These are phyloP conservation scores for Antennarius striatus DNA, from an alignment of 2,113 vertebrate species.

Conservation along the genomic window DNA sequence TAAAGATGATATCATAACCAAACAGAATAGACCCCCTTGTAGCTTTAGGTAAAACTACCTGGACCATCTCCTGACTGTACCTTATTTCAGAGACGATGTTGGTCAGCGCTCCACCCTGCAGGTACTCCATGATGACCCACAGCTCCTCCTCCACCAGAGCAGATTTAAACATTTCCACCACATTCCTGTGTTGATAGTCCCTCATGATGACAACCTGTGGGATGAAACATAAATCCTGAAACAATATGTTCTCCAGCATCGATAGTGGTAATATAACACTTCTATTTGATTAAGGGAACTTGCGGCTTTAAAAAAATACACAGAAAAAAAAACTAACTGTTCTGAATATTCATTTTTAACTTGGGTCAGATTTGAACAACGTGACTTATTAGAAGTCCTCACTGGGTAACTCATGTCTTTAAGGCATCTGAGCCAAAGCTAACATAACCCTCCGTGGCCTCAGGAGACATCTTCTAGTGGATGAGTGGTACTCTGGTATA, in stretches of 20 bases:
- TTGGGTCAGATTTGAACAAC: not conserved
- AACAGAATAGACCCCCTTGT: not conserved
- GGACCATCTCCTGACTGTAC: constrained; percentile 64
- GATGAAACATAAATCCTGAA: constrained; percentile 18
- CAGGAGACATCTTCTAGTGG: not conserved
- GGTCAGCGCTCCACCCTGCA: constrained; percentile 96
- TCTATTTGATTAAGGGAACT: no score
- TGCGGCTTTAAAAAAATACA: no score
- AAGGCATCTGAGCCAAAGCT: not conserved
- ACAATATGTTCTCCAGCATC: not conserved
- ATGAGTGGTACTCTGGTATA: not conserved
- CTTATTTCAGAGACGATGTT: constrained; percentile 98
- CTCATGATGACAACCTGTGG: constrained; percentile 98
- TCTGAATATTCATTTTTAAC: not conserved
- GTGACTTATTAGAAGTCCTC: not conserved
- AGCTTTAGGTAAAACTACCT: not conserved
- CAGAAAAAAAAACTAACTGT: not conserved
- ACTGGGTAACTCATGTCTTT: not conserved
- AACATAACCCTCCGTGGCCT: not conserved
- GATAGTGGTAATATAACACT: no score
- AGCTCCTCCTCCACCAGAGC: constrained; percentile 97
- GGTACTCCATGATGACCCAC: constrained; percentile 99
- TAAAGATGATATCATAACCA: constrained; percentile 33
- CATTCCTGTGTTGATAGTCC: constrained; percentile 95
- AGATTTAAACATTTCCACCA: constrained; percentile 99